Percentiles rank a stretch among this genome's conserved stretches.
phyloP scores from a whole-genome alignment of 2,113 vertebrate genomes.

The Neodontobutis hainanensis region DNA sequence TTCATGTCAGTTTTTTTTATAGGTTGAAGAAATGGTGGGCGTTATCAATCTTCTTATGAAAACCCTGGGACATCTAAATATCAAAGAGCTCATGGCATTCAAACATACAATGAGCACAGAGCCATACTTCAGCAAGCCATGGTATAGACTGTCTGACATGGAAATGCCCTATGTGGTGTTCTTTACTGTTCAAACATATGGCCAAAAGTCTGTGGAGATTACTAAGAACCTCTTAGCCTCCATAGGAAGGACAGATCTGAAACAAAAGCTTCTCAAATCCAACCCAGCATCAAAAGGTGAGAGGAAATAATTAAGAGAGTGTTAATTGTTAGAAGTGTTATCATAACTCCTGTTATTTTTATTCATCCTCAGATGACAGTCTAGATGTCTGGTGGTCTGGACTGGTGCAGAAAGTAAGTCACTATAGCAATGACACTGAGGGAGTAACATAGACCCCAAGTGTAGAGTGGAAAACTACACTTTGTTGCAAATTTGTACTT shows the following conservation, averaged over 20 bases:
- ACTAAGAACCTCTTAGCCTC: not conserved
- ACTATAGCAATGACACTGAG: not conserved
- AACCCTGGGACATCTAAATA: not conserved
- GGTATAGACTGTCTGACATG: not conserved
- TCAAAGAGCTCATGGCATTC: rapidly evolving
- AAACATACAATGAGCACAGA: rapidly evolving
- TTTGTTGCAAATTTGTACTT: not conserved
- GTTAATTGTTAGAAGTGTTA: not conserved
- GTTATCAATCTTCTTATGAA: slow-evolving; percentile 10
- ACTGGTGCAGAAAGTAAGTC: slow-evolving; percentile 11
- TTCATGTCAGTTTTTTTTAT: not conserved
- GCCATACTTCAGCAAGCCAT: too few relatives aligned
- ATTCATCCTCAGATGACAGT: not conserved
- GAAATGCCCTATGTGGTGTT: slow-evolving; percentile 3
- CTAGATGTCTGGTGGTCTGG: not conserved
- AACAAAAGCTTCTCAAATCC: not conserved
- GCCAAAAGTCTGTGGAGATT: not conserved
- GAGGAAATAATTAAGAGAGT: not conserved
- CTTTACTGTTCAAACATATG: not conserved
- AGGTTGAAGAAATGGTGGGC: slow-evolving; percentile 6
- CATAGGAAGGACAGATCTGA: slow-evolving; percentile 5
- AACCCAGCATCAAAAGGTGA: not conserved
- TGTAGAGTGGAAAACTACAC: too few relatives aligned
- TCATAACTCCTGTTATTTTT: not conserved
- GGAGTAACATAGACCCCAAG: too few relatives aligned